Evolutionary conservation across 2,797 vertebrate species (phyloP).

Genomic region (Lemur catta): DNA sequence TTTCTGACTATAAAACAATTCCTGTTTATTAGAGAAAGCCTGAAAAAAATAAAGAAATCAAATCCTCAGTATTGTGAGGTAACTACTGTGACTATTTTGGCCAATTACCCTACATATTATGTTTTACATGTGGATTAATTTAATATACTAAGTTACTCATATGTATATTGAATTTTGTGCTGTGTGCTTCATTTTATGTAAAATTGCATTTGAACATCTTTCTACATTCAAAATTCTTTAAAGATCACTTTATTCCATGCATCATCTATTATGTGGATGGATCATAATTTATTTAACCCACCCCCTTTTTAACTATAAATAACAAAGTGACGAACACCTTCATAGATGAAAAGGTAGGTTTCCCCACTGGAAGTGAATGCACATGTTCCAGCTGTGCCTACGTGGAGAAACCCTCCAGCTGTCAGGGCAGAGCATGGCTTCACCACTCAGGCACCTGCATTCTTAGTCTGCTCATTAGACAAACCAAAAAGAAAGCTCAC

Average conservation of each 20-base stretch:
- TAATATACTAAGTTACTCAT: not conserved
- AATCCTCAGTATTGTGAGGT: not conserved
- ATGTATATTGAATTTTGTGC: not conserved
- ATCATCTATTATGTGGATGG: not conserved
- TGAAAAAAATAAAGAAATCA: not conserved
- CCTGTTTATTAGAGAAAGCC: not conserved
- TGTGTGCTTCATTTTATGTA: not conserved
- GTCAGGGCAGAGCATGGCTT: not conserved
- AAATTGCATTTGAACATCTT: not conserved
- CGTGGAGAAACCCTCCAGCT: not conserved
- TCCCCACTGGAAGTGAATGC: not conserved
- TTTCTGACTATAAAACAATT: not conserved
- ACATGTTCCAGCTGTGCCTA: fast-evolving
- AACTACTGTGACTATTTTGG: not conserved
- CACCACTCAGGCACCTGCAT: not conserved
- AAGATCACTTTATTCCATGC: not conserved
- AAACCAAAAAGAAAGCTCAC: not conserved
- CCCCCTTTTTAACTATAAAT: not conserved
- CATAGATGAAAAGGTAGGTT: not conserved
- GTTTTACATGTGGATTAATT: not conserved
- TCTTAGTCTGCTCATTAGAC: not conserved
- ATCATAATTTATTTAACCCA: not conserved
- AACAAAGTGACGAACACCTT: not conserved
- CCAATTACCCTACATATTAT: not conserved
- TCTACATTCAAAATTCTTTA: not conserved